phyloP scores from a whole-genome alignment of 53 echinoderm and acorn worm genomes.

The Holothuria leucospilota region DNA sequence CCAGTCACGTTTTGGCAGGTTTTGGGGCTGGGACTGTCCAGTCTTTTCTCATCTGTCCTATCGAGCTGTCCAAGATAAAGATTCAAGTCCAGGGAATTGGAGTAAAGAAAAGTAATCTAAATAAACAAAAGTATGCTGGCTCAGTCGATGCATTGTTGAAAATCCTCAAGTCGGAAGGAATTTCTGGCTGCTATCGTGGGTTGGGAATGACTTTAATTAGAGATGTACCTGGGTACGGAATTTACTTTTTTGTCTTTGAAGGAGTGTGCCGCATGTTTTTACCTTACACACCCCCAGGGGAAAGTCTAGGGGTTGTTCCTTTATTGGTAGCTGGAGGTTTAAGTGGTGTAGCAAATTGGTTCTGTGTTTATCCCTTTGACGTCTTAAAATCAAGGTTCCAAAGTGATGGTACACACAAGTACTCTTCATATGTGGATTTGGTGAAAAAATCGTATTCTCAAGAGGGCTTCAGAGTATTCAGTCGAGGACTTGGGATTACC shows the following conservation, averaged over 20 bases:
- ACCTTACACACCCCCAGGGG: slow-evolving; percentile 41
- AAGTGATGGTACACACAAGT: slow-evolving; percentile 72
- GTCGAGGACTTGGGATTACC: slow-evolving; percentile 80
- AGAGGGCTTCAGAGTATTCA: slow-evolving; percentile 79
- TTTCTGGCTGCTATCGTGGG: slow-evolving; percentile 83
- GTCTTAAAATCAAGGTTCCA: slow-evolving; percentile 87
- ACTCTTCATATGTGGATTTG: slow-evolving; percentile 73
- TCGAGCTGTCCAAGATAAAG: slow-evolving; percentile 90
- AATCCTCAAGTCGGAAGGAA: slow-evolving; percentile 76
- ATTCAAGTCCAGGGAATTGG: slow-evolving; percentile 71
- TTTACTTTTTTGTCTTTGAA: slow-evolving; percentile 87
- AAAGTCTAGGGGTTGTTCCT: slow-evolving; percentile 67
- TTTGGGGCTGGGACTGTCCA: slow-evolving; percentile 77
- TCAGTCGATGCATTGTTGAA: slow-evolving; percentile 81
- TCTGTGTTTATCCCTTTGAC: slow-evolving; percentile 71
- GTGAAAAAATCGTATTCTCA: slow-evolving; percentile 65
- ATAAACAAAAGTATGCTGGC: slow-evolving; percentile 58
- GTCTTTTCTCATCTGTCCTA: slow-evolving; percentile 80
- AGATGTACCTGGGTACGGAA: slow-evolving; percentile 81
- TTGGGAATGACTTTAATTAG: slow-evolving; percentile 71
- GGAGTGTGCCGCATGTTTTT: slow-evolving; percentile 65
- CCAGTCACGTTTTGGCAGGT: slow-evolving; percentile 77
- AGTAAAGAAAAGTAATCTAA: neutral
- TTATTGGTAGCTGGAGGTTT: slow-evolving; percentile 84
- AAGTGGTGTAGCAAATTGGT: slow-evolving; percentile 82